phyloP scores from a whole-genome alignment of 2,888 invertebrate genomes.

The Microplitis manilae region DNA sequence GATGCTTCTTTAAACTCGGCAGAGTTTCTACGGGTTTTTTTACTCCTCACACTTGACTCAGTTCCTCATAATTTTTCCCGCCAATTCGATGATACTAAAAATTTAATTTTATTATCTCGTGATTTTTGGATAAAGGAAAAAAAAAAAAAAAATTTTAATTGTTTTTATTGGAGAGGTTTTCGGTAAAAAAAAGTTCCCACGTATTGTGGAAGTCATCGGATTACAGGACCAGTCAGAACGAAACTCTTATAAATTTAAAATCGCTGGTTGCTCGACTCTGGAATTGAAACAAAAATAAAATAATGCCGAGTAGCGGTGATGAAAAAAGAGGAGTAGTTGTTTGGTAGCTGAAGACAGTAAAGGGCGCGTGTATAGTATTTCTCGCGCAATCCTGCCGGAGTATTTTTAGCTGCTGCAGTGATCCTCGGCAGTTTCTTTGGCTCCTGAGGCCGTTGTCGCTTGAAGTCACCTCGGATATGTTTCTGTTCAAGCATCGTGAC shows the following conservation, averaged over 20 bases:
- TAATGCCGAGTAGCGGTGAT: background rate
- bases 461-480: constrained; percentile 16
- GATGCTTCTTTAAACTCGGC: no score
- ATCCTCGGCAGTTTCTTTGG: constrained; percentile 8
- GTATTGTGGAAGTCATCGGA: background rate
- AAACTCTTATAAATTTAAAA: constrained; percentile 2
- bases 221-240: constrained; percentile 2
- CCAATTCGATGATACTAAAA: no score
- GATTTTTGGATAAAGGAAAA: no score
- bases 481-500: constrained; percentile 27
- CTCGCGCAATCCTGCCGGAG: constrained; percentile 27
- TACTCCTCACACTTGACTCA: no score
- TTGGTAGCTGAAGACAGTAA: constrained; percentile 16
- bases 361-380: constrained; percentile 34
- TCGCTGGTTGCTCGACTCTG: background rate
- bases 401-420: constrained; percentile 30
- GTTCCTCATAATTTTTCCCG: no score
- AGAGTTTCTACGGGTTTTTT: no score
- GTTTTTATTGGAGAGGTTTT: no score
- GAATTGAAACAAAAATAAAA: constrained; percentile 1
- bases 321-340: constrained; percentile 14
- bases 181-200: background rate
- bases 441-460: background rate
- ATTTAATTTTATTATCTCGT: no score
- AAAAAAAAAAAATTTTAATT: no score